Percentiles rank a stretch among this genome's conserved stretches.
Conservation (phyloP, 2,113 vertebrate genomes). For the Axis porcinus region DNA sequence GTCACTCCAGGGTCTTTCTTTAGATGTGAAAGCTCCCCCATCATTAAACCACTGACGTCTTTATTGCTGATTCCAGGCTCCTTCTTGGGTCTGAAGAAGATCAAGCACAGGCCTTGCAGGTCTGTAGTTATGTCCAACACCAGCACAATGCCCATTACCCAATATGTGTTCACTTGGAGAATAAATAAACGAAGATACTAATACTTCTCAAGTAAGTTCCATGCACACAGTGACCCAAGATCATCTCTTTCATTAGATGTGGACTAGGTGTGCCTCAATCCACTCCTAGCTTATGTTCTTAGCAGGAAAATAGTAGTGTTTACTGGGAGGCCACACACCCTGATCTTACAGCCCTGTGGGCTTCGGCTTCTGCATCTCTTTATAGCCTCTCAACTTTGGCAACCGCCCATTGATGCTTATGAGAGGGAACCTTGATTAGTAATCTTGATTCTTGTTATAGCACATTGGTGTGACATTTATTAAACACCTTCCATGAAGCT, state of each 20-base stretch:
- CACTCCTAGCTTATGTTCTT: neutral
- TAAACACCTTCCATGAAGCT: neutral
- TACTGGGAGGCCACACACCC: neutral
- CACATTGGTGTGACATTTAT: neutral
- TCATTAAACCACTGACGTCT: neutral
- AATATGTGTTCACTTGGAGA: neutral
- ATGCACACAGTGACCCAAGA: neutral
- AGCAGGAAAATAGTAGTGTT: neutral
- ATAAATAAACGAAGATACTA: neutral
- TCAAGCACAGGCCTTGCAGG: neutral
- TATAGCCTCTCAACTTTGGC: neutral
- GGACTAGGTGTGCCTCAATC: neutral
- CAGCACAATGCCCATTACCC: neutral
- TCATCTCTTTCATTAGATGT: neutral
- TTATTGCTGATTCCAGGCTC: neutral
- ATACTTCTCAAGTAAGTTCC: neutral
- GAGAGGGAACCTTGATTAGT: neutral
- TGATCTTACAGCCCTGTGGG: neutral
- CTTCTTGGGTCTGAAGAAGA: neutral
- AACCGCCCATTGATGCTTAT: neutral
- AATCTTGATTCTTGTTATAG: neutral
- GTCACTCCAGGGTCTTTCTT: neutral
- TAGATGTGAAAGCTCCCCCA: neutral
- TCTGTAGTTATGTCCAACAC: neutral
- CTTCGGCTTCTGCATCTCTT: neutral